These are phyloP conservation scores for Merluccius polli DNA, from an alignment of 2,797 vertebrate species.

Conservation along the genomic window DNA sequence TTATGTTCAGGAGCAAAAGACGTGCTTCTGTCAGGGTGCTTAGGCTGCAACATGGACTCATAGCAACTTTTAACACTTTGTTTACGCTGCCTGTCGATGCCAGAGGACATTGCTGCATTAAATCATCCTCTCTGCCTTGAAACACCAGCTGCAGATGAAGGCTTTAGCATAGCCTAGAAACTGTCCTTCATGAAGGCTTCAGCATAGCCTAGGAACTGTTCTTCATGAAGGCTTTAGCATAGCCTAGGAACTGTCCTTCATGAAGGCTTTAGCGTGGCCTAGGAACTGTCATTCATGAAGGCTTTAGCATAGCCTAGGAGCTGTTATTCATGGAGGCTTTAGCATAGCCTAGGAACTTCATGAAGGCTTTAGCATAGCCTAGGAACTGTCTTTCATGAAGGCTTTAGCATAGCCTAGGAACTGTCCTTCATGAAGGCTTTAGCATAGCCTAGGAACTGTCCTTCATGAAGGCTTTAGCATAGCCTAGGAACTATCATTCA, in stretches of 20 bases:
- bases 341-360: too few species aligned
- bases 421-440: background rate
- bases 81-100: slow-evolving; percentile 27
- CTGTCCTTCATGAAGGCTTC: too few species aligned
- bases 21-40: slow-evolving; percentile 45
- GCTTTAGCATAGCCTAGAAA: too few species aligned
- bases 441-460: background rate
- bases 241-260: too few species aligned
- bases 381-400: background rate
- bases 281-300: too few species aligned
- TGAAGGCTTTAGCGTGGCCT: too few species aligned
- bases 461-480: background rate
- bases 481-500: too few species aligned
- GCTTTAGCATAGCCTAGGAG: too few species aligned
- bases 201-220: too few species aligned
- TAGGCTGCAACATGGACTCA: slow-evolving; percentile 27
- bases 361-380: too few species aligned
- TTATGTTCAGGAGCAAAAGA: slow-evolving; percentile 59
- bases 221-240: too few species aligned
- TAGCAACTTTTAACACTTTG: slow-evolving; percentile 31
- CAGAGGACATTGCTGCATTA: slow-evolving; percentile 6
- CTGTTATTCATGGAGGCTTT: too few species aligned
- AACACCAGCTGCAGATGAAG: background rate
- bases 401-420: background rate
- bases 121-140: slow-evolving; percentile 7